phyloP scores from a whole-genome alignment of 2,888 invertebrate genomes.

The Tridacna gigas region DNA sequence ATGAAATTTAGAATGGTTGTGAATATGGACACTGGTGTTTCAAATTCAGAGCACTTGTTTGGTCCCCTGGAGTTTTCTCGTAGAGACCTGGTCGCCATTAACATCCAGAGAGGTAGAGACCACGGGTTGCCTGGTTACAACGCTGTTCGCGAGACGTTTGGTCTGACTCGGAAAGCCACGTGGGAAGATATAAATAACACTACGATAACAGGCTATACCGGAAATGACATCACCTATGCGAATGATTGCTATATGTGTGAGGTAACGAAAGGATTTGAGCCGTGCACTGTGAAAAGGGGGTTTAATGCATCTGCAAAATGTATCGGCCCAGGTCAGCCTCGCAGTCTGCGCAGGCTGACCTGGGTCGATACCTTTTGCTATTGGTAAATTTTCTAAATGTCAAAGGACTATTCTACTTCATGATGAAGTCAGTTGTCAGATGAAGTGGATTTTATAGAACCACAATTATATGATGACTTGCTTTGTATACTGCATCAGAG shows the following conservation, averaged over 20 bases:
- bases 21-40: too few species aligned
- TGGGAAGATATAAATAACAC: constrained; percentile 68
- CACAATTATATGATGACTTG: too few species aligned
- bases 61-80: constrained; percentile 99
- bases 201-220: neutral
- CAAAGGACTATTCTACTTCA: too few species aligned
- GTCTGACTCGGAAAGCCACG: constrained; percentile 75
- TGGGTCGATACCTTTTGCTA: neutral
- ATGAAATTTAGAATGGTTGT: too few species aligned
- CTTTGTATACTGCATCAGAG: too few species aligned
- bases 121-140: constrained; percentile 92
- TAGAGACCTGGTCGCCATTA: constrained; percentile 96
- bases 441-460: too few species aligned
- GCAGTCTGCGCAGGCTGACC: neutral
- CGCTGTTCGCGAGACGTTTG: constrained; percentile 86
- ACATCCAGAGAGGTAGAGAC: constrained; percentile 98
- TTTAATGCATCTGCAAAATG: neutral
- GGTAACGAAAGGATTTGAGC: constrained; percentile 20
- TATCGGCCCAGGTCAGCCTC: neutral
- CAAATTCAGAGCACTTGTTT: constrained; percentile 75
- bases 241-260: constrained; percentile 44
- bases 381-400: too few species aligned
- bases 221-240: constrained; percentile 11
- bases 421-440: too few species aligned
- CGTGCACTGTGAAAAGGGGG: neutral